Conservation (phyloP, 2,113 vertebrate species). For the Oncorhynchus gorbuscha region DNA sequence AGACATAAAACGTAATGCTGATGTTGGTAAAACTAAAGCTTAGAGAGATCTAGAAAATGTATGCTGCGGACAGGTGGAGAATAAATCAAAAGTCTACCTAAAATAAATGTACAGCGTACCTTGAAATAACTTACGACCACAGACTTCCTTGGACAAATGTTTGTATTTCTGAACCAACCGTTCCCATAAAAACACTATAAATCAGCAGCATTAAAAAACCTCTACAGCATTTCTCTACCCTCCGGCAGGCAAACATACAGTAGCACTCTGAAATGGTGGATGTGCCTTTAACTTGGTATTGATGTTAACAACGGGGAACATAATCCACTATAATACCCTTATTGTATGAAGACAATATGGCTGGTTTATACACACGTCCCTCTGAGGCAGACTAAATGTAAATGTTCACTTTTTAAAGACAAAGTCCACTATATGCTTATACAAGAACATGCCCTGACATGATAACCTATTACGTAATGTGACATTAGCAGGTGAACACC, state of each 20-base stretch:
- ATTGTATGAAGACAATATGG: not conserved
- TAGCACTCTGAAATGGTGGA: not conserved
- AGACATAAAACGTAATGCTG: no score
- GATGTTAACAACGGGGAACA: not conserved
- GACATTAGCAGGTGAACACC: not conserved
- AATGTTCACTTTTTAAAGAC: not conserved
- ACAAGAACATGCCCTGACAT: conserved; percentile 5
- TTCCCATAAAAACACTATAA: no score
- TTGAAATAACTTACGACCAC: no score
- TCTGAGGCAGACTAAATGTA: not conserved
- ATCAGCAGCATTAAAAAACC: no score
- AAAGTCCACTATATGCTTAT: not conserved
- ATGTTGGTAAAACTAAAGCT: no score
- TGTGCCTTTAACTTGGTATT: conserved; percentile 3
- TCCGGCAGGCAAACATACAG: not conserved
- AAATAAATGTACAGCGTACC: no score
- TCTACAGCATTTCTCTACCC: not conserved
- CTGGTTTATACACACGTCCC: not conserved
- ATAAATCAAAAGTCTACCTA: no score
- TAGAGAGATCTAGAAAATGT: no score
- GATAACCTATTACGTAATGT: not conserved
- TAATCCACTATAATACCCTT: not conserved
- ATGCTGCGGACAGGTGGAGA: no score
- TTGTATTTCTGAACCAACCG: no score
- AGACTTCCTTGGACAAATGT: no score